These are phyloP conservation scores for Octomys mimax DNA, from an alignment of 2,797 vertebrate species.

Conservation along the genomic window DNA sequence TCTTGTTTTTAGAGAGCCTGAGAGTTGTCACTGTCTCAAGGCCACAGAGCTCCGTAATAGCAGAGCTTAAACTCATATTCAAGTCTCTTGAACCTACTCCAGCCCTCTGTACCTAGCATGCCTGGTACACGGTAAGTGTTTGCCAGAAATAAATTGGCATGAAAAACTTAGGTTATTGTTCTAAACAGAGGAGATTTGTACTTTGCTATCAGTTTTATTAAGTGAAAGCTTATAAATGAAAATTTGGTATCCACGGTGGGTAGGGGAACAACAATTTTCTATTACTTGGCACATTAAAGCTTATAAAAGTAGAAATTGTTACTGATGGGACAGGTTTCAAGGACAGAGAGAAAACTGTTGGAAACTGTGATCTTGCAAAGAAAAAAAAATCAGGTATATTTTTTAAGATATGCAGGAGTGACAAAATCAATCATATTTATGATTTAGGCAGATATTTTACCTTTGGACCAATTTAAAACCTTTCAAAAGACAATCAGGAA, in stretches of 20 bases:
- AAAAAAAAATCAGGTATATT: background rate
- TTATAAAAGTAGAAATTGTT: conserved; percentile 64
- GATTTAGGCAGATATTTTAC: conserved; percentile 35
- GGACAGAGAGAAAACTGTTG: conserved; percentile 31
- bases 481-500: conserved; percentile 67
- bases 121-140: background rate
- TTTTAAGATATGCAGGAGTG: background rate
- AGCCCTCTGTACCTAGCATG: background rate
- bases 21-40: background rate
- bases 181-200: background rate
- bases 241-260: conserved; percentile 14
- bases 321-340: conserved; percentile 28
- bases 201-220: conserved; percentile 45
- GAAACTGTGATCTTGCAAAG: conserved; percentile 32
- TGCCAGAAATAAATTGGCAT: background rate
- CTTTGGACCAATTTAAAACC: conserved; percentile 53
- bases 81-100: background rate
- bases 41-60: background rate
- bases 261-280: conserved; percentile 28
- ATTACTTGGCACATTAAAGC: background rate
- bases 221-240: conserved; percentile 36
- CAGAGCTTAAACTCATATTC: background rate
- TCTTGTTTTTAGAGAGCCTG: background rate
- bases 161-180: background rate
- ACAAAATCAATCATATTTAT: conserved; percentile 44